phyloP scores from a whole-genome alignment of 2,113 vertebrate species.

The Chaenocephalus aceratus region DNA sequence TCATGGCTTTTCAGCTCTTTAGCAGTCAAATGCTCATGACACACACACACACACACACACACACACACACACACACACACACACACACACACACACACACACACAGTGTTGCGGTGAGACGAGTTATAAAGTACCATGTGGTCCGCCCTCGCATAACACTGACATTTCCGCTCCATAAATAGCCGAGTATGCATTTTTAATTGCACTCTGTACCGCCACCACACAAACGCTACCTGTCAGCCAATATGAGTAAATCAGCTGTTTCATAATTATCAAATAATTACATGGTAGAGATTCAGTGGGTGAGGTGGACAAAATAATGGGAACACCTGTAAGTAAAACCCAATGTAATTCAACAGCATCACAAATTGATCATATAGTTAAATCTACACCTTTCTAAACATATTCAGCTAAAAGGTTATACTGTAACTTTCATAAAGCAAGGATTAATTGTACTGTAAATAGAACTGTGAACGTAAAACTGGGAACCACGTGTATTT shows the following conservation, averaged over 20 bases:
- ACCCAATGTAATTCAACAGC: too few species aligned
- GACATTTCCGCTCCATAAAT: constrained; percentile 70
- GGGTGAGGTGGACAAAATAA: background rate
- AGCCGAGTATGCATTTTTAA: constrained; percentile 75
- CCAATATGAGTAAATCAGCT: background rate
- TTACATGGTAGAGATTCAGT: background rate
- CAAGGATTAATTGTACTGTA: background rate
- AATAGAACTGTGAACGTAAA: background rate
- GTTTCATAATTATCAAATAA: constrained; percentile 1
- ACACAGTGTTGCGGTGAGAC: constrained; percentile 39
- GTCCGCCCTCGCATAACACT: constrained; percentile 36
- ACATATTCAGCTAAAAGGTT: too few species aligned
- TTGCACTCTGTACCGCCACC: constrained; percentile 32
- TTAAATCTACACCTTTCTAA: too few species aligned
- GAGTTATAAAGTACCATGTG: constrained; percentile 28
- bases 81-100: constrained; percentile 29
- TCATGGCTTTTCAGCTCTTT: constrained; percentile 77
- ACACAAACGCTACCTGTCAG: constrained; percentile 34
- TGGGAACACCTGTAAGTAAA: background rate
- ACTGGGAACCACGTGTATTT: background rate
- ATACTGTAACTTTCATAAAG: background rate
- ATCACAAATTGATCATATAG: too few species aligned
- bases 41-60: constrained; percentile 26
- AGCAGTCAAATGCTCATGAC: constrained; percentile 75
- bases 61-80: too few species aligned